Conservation (phyloP, 2,888 invertebrate genomes). For the Diaprepes abbreviatus region DNA sequence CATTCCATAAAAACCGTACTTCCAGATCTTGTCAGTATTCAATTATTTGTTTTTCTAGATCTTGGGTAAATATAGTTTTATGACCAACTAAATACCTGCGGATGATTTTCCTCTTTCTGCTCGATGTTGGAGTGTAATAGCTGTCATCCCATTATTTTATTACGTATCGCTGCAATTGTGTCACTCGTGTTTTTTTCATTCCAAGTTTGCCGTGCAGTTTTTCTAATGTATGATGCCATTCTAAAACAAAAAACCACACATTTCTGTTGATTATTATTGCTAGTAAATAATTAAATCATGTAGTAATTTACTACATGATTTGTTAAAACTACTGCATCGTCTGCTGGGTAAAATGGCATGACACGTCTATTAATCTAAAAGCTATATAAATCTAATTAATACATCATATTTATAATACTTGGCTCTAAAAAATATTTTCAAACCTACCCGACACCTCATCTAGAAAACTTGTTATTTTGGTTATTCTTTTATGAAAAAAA, state of each 20-base stretch:
- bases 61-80: conserved; percentile 32
- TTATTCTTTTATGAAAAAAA: too few relatives aligned
- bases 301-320: too few relatives aligned
- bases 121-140: conserved; percentile 19
- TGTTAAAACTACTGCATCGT: too few relatives aligned
- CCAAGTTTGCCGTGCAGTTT: conserved; percentile 15
- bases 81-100: conserved; percentile 16
- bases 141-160: conserved; percentile 30
- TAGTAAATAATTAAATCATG: too few relatives aligned
- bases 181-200: conserved; percentile 17
- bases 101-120: neutral
- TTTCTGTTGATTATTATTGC: too few relatives aligned
- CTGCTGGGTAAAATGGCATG: conserved; percentile 27
- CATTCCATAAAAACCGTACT: conserved; percentile 29
- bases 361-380: neutral
- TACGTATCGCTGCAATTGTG: conserved; percentile 20
- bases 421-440: too few relatives aligned
- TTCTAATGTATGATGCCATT: conserved; percentile 31
- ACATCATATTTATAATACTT: too few relatives aligned
- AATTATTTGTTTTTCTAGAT: conserved; percentile 25
- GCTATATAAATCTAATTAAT: neutral
- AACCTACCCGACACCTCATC: too few relatives aligned
- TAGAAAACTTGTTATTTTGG: too few relatives aligned
- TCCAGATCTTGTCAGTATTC: conserved; percentile 19
- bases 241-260: conserved; percentile 2